phyloP scores from a whole-genome alignment of 1,140 invertebrate genomes.

The Ephestia elutella region DNA sequence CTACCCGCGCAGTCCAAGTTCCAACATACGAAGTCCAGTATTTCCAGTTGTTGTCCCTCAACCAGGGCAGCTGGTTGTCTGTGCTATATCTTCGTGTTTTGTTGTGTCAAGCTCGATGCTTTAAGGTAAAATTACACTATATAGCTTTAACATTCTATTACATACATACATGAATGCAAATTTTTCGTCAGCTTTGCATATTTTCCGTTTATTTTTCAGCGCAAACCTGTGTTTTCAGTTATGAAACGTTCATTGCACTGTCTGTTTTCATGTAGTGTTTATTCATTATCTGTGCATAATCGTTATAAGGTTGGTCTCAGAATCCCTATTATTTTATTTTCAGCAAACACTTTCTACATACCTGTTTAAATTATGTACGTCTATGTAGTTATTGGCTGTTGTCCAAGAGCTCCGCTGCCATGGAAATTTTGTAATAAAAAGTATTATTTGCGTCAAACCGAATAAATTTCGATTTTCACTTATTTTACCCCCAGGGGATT shows the following conservation, averaged over 20 bases:
- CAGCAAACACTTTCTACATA: no score
- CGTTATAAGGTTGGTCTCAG: no score
- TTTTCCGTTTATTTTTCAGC: background rate
- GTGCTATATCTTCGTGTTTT: constrained; percentile 38
- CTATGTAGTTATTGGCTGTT: no score
- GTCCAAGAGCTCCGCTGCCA: no score
- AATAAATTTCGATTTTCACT: no score
- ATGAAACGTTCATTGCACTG: background rate
- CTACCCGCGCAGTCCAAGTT: constrained; percentile 32
- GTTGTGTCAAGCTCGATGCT: constrained; percentile 57
- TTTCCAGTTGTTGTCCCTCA: constrained; percentile 52
- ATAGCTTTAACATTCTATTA: background rate
- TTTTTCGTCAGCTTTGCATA: background rate
- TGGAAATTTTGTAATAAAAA: no score
- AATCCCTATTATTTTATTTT: no score
- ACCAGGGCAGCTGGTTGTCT: constrained; percentile 23
- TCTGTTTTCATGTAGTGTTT: background rate
- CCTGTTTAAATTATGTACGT: no score
- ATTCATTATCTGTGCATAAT: background rate
- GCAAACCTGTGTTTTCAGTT: background rate
- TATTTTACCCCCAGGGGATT: no score
- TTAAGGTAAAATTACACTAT: constrained; percentile 49
- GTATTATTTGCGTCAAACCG: no score
- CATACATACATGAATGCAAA: background rate
- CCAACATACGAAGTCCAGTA: constrained; percentile 31